Conservation (phyloP, 2,797 vertebrate species). For the Spinus olivaceus region DNA sequence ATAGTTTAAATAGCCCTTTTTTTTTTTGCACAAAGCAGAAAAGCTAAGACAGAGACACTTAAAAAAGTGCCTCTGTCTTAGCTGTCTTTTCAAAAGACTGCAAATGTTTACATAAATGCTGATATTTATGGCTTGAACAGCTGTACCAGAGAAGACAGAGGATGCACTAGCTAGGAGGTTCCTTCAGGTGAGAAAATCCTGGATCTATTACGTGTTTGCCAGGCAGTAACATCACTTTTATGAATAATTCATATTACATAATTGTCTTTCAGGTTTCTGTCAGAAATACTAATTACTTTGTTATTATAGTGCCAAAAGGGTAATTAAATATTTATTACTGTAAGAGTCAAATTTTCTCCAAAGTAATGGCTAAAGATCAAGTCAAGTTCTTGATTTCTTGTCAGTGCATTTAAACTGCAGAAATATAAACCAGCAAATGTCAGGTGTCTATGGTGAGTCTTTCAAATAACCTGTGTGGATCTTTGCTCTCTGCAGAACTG, state of each 20-base stretch:
- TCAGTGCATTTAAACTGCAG: neutral
- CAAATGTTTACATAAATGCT: neutral
- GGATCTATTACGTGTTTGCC: neutral
- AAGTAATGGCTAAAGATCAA: neutral
- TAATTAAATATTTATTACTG: slow-evolving; percentile 16
- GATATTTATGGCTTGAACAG: neutral
- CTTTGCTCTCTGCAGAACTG: neutral
- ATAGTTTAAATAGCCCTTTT: neutral
- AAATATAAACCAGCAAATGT: neutral
- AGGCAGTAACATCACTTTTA: neutral
- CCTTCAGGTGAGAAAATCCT: neutral
- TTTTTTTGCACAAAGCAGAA: neutral
- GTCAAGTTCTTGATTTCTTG: neutral
- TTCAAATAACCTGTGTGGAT: neutral
- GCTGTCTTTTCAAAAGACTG: neutral
- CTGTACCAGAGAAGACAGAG: neutral
- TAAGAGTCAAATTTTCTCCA: neutral
- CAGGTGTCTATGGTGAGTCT: neutral
- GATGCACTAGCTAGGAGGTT: neutral
- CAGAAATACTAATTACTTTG: slow-evolving; percentile 32
- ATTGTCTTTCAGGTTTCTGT: slow-evolving; percentile 25
- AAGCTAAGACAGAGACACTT: neutral
- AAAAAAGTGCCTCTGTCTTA: neutral
- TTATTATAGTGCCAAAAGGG: slow-evolving; percentile 8
- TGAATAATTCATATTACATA: slow-evolving; percentile 22